Base-by-base conservation (phyloP, 1,140 invertebrate species). In the Pantala flavescens region DNA sequence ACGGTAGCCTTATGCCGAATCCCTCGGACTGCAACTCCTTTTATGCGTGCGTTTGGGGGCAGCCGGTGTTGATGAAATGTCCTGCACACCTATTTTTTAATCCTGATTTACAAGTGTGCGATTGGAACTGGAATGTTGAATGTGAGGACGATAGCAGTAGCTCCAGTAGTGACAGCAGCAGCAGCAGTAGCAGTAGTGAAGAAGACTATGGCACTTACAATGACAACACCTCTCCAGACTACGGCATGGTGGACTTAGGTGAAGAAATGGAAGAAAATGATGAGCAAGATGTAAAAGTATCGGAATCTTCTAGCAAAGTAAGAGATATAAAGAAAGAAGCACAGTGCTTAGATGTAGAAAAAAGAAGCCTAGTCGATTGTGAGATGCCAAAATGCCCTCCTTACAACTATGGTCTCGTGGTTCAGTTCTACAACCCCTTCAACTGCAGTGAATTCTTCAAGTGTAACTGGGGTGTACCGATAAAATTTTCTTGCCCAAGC, bases 121-220 rank as follows among this genome's bases (percentile, higher is more conserved):
- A 80, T 74, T 80, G 72, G 43, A 78, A 81, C 0, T n/a, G 73
- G 16, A 74, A 79, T 72, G 80, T 81, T 24, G 71, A 78, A n/a
- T 82, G 80, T 71, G 42, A 71, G 12, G 43, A 10, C 12, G 72
- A 36, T 23, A 23, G 36, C 12, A 70, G 23, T 23, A 70, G 23
- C 63, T n/a, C n/a, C 23, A 70, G n/a, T 70, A 23, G 63, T 70
- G 23, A 28, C 24, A 42, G 71, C 75, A 43, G 19, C n/a, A 70
- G 55, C 75, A 43, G 19, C 43, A n/a, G n/a, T n/a, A 43, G 73
- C n/a, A 36, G 28, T 36, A 36, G 28, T 36, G 28, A 36, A 36
- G 28, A 9, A 5, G 28, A 36, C 28, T 2, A 36, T 9, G 9
- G 28, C 9, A 9, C 2, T 36, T 2, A 36, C 2, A 36, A 36